These are phyloP conservation scores for Sitophilus oryzae DNA, from an alignment of 1,140 invertebrate species.

Conservation along the genomic window DNA sequence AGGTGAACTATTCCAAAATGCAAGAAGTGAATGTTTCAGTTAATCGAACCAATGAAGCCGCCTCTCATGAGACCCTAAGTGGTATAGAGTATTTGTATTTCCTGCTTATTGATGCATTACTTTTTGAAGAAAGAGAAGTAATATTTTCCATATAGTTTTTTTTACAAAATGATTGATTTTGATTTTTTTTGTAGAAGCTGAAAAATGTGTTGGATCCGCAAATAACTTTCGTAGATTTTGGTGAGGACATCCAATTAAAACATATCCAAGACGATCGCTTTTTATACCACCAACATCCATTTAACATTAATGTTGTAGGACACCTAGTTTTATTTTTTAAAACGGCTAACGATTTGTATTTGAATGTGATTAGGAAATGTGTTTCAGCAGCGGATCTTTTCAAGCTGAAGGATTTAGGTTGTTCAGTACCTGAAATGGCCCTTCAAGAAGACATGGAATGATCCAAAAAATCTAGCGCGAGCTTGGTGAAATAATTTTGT, in stretches of 20 bases:
- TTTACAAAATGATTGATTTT: too few species aligned
- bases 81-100: constrained; percentile 14
- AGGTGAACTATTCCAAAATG: constrained; percentile 5
- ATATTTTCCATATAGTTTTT: too few species aligned
- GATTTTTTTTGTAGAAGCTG: too few species aligned
- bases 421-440: constrained; percentile 10
- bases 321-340: constrained; percentile 14
- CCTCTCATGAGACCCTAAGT: neutral
- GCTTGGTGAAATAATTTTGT: neutral
- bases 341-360: neutral
- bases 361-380: constrained; percentile 2
- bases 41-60: neutral
- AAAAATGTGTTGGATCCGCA: too few species aligned
- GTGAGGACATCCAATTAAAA: neutral
- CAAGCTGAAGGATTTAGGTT: constrained; percentile 9
- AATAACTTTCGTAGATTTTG: constrained; percentile 4
- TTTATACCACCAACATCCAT: constrained; percentile 10
- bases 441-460: constrained; percentile 15
- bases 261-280: neutral
- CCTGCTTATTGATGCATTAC: constrained; percentile 3
- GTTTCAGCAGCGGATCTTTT: neutral
- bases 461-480: neutral
- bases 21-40: constrained; percentile 4
- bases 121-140: constrained; percentile 13
- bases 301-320: constrained; percentile 7